Base-by-base conservation (phyloP, 2,797 vertebrate species). In the Acanthurus leucopareius region DNA sequence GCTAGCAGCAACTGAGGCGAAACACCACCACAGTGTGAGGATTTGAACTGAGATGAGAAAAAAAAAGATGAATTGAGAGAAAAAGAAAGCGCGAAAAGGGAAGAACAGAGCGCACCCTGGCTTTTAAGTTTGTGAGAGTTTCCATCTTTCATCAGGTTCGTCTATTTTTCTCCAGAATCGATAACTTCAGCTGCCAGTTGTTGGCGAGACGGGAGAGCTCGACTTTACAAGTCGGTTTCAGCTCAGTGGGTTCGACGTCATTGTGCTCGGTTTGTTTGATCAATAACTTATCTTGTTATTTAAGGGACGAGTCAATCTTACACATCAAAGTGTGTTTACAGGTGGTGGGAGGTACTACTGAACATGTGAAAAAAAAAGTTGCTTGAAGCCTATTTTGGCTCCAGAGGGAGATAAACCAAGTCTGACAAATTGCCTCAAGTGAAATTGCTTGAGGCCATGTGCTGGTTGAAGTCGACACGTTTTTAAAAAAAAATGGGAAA, bases 41-140 rank as follows among this genome's bases (percentile, higher is more conserved):
- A 83, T 45, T 69, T 67, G 63, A 88, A 80, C 7, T 19, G 28
- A 40, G 69, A 73, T 28, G 60, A 56, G 19, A 68, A 58, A 54
- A 68, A 58, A 54, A 67, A 17, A 32, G 51, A 28, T 52, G 2
- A 73, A 40, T 7, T 40, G 38, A 73, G 44, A 69, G 51, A 20
- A 67, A 67, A 75, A 51, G 69, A 56, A 56, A 60, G 16, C 42
- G 44, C 7, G 8, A 22, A 54, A 13, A 49, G 25, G 71, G 47
- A 49, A 77, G 32, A 75, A 64, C 17, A 53, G 53, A 75, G 61
- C 17, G 9, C 63, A 61, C 20, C 8, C 49, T 47, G 65, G 62
- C 82, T 87, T 89, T 77, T 35, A 80, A 64, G 79, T 80, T 79
- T 32, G 47, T 10, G 60, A 42, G 58, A 63, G 51, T 75, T 82